Evolutionary conservation across 92 coral and sea anemone species (phyloP), one percentile per base, ranked within the genome.

Genomic region (Paramuricea clavata): DNA sequence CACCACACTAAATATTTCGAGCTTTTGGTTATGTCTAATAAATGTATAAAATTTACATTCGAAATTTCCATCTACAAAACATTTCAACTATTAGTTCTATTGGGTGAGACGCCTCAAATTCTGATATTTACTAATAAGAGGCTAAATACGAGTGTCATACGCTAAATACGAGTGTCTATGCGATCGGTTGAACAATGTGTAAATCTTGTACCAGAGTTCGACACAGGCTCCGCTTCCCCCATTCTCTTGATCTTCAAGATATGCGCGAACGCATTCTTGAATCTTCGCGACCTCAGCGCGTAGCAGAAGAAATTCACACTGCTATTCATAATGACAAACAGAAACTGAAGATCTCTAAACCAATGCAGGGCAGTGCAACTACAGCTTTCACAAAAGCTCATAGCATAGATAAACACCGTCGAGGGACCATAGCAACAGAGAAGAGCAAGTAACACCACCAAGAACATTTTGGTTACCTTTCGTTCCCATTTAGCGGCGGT

Each of bases 301-400:
- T 94, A 94, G 12, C 93, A 86, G 43, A 88, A 91, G 2, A 95
- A 95, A 26, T 93, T 94, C 43, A 91, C 60, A 26, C 89, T 74
- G 42, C 93, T 59, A 54, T 75, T 81, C 90, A 86, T 83, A 13
- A 89, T 69, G 36, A 89, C 83, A 21, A 89, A 72, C 50, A 89
- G 74, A 50, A 89, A 89, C 23, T 89, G 92, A 16, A 50, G 54
- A 70, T 89, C 92, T 49, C 92, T 57, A 34, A 89, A 50, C 34
- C 86, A 77, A 56, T 89, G 92, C 35, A 83, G 83, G 12, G 84
- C 56, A 3, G 68, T 67, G 32, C 92, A 89, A n/a, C 85, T 83
- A 39, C 92, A 88, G 2, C 64, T 27, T 56, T 47, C 57, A 23
- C 92, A 89, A 49, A 89, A 89, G 17, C 87, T 89, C 74, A 89